Evolutionary conservation across 2,113 vertebrate species (phyloP), one percentile per base, ranked within the genome.

Genomic region (Acanthochromis polyacanthus): DNA sequence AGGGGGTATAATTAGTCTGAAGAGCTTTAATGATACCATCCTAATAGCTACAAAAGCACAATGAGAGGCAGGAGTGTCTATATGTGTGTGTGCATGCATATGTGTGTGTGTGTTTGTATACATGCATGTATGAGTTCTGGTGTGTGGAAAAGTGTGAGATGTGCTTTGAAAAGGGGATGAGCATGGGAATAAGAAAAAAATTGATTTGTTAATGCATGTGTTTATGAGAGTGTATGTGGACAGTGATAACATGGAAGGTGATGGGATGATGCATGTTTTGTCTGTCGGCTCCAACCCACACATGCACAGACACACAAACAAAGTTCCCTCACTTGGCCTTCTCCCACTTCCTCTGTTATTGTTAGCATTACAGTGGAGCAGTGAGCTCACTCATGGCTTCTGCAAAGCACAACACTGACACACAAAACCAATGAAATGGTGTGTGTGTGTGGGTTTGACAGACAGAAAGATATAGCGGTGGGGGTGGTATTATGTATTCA

Each of bases 1-100:
- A 70, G 82, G 83, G 87, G 77, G 82, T 88, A 90, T 88, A 90
- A 93, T 92, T 89, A 90, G 85, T 69, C 75, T 87, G 81, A 90
- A 90, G 77, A 83, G 89, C 86, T 87, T 85, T 90, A 89, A 90
- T 81, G 86, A 93, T 82, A 86, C 73, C 61, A 20, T 59, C 68
- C 78, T 88, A 91, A 91, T 90, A 88, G 88, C 91, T 84, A 88
- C 75, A 86, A 73, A n/a, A 75, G 74, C 75, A 82, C 64, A 67
- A 28, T 28, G 80, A 70, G 74, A 82, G 71, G 61, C 61, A 46
- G 58, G 43, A 10, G 61, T 51, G 75, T 66, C 71, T 67, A 2
- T 63, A n/a, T 58, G 46, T 69, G 12, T 46, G 16, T 67, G 2
- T 66, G 22, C 55, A 38, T 69, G 12, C 32, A 12, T 63, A 25